Evolutionary conservation across 2,888 invertebrate species (phyloP), one percentile per base, ranked within the genome.

Genomic region (Tetragnatha montana): DNA sequence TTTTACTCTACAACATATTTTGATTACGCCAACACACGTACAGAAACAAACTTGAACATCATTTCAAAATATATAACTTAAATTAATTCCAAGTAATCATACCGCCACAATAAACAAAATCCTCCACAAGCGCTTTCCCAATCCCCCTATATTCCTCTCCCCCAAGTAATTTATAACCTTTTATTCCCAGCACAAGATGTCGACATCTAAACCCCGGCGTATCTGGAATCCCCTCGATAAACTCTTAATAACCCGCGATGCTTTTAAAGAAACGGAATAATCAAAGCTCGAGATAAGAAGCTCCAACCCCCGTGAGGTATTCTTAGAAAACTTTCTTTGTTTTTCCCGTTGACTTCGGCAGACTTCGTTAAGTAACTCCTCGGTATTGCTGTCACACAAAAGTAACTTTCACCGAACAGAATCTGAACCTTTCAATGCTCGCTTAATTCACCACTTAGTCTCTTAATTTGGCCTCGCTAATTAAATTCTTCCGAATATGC

Each of bases 401-500:
- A 68, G 70, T 12, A 81, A 70, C 10, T 70, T 47, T 49, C 68
- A 35, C 47, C 21, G 6, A 35, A 12, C n/a, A 8, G 74, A 82
- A 82, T 82, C 82, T 17, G 22, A 17, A 35, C 71, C 69, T 69
- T 21, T 70, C 70, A 47, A 22, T 76, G 51, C 21, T 74, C 51
- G 17, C 51, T 82, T 82, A 82, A 73, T 82, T 73, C 74, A 10
- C 51, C 51, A 50, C 73, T 74, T 51, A 82, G 82, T 10, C 51
- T 22, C 14, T 73, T 82, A 73, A 82, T 82, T 82, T 82, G 51
- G n/a, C n/a, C 51, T 51, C 60, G 21, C 22, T 74, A 82, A 82
- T 82, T 74, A 35, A 60, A 82, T 82, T 82, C 51, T 51, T 19
- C 6, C 19, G 35, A 60, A 74, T 35, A 74, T 73, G 81, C 49